Percentiles rank a stretch among this genome's conserved stretches.
phyloP scores from a whole-genome alignment of 2,888 invertebrate species.

The Sphaerophoria taeniata region DNA sequence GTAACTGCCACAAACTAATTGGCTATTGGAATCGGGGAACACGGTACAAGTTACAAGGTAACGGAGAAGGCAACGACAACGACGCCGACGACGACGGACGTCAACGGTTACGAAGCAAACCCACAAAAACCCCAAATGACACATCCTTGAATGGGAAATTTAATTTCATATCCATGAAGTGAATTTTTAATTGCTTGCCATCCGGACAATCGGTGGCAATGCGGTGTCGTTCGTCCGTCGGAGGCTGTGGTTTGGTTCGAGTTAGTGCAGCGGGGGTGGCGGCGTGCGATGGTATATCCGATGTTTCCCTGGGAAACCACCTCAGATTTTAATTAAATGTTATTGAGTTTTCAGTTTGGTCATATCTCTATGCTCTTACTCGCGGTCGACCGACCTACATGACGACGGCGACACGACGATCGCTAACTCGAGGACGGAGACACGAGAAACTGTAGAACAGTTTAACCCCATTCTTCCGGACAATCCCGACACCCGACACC shows the following conservation, averaged over 20 bases:
- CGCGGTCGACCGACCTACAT: too few species aligned
- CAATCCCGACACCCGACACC: constrained; percentile 13
- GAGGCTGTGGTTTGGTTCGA: not conserved
- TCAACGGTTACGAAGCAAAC: not conserved
- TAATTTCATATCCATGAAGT: constrained; percentile 73
- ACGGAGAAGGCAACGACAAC: not conserved
- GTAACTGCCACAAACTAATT: constrained; percentile 60
- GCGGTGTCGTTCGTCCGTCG: constrained; percentile 4
- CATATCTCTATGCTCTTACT: not conserved
- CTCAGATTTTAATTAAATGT: constrained; percentile 74
- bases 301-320: constrained; percentile 66
- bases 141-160: constrained; percentile 54
- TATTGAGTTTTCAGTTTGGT: constrained; percentile 59
- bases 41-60: constrained; percentile 6
- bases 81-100: too few species aligned
- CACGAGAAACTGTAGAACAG: constrained; percentile 1
- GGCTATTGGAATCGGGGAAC: constrained; percentile 51
- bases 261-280: constrained; percentile 12
- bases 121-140: constrained; percentile 49
- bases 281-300: constrained; percentile 49
- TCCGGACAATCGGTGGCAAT: constrained; percentile 45
- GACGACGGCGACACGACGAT: too few species aligned
- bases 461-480: constrained; percentile 15
- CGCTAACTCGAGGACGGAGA: not conserved
- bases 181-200: constrained; percentile 72